Base-by-base conservation (phyloP, 2,113 vertebrate species). In the Perccottus glenii region DNA sequence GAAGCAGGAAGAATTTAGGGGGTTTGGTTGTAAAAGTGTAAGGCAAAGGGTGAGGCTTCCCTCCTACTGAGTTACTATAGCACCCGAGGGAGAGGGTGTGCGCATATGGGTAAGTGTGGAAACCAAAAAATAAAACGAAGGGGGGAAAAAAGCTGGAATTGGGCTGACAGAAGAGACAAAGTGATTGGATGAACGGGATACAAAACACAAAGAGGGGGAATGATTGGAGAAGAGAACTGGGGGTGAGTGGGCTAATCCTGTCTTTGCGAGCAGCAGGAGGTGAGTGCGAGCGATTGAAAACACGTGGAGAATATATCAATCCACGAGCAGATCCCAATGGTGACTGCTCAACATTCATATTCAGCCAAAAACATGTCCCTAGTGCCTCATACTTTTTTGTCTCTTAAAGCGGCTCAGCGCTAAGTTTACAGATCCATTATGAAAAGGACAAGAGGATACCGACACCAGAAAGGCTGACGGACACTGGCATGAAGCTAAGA, bases 31-130 rank as follows among this genome's bases (percentile, higher is more conserved):
- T 27, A 45, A 44, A 66, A 27, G 44, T 47, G 44, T 48, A 66
- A 67, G 58, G 11, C 60, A 47, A 66, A 53, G 77, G 83, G 80
- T 82, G 84, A 87, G 32, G 86, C 86, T 82, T 60, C 76, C 71
- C 83, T 77, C 87, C 86, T 14, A 67, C 83, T 49, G 86, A 78
- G 83, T 59, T 81, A 85, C 82, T 77, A 71, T 60, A 81, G 77
- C 80, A 73, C 86, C 83, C 87, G 11, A 57, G 73, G 70, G 85
- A 86, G 76, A 70, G 44, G 33, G 46, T 43, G 52, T 75, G 60
- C 64, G 55, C 56, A 32, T 51, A 16, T 57, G 64, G 46, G 64
- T 1, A 49, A 46, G 7, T 53, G 48, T 51, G 70, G 58, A 78
- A 58, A 50, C 43, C 63, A 42, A 57, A 80, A 73, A 70, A 36